These are phyloP conservation scores for Bombyx mandarina DNA, from an alignment of 1,140 invertebrate genomes.

Conservation along the genomic window DNA sequence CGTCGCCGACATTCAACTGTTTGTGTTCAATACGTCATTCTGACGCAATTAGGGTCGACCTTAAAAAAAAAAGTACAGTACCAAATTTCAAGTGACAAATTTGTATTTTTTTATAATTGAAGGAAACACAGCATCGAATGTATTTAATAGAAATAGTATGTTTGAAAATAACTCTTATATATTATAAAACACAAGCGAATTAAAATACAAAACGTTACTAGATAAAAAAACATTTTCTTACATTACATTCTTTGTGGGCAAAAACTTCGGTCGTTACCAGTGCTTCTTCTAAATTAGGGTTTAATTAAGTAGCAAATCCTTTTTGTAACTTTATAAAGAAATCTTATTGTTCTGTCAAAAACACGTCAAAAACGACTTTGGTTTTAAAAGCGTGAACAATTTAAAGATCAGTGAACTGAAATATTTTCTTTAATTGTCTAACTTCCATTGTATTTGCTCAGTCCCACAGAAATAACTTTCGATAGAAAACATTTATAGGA, in stretches of 20 bases:
- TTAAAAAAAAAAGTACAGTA: too few species aligned
- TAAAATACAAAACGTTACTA: too few species aligned
- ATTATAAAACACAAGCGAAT: too few species aligned
- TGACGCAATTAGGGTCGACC: too few species aligned
- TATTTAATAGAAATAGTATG: too few species aligned
- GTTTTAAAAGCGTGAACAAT: background rate
- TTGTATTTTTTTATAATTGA: too few species aligned
- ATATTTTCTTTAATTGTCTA: background rate
- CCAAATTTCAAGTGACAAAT: too few species aligned
- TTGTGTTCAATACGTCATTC: conserved; percentile 10
- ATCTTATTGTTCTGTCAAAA: conserved; percentile 47
- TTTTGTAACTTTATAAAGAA: conserved; percentile 48
- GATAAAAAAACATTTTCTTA: conserved; percentile 50
- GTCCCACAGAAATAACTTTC: too few species aligned
- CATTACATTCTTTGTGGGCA: conserved; percentile 63
- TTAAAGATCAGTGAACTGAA: background rate
- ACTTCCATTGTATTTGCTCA: too few species aligned
- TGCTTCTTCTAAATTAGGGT: conserved; percentile 59
- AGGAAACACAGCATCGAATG: too few species aligned
- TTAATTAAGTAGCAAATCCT: conserved; percentile 60
- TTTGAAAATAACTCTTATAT: too few species aligned
- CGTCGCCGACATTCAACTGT: conserved; percentile 10
- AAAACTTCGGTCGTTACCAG: conserved; percentile 64
- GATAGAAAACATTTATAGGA: too few species aligned
- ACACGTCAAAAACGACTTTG: conserved; percentile 15